These are phyloP conservation scores for Xestia rhomboidea DNA, from an alignment of 2,888 invertebrate species.

Conservation along the genomic window DNA sequence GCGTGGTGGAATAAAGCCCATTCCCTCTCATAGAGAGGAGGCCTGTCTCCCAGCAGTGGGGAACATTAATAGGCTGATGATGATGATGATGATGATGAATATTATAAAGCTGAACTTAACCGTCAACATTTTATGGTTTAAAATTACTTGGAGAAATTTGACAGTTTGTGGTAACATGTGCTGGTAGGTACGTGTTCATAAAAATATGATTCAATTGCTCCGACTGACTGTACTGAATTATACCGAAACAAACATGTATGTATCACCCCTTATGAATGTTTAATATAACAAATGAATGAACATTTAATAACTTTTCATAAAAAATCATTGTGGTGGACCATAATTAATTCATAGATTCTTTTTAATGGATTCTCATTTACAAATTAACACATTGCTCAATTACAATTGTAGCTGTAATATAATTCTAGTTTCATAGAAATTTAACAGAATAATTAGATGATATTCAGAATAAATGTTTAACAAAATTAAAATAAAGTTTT, in stretches of 20 bases:
- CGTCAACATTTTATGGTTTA: too few species aligned
- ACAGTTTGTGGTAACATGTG: too few species aligned
- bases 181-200: too few species aligned
- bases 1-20: too few species aligned
- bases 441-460: neutral
- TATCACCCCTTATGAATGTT: neutral
- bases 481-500: neutral
- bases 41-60: too few species aligned
- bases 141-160: too few species aligned
- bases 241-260: neutral
- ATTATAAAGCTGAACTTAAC: too few species aligned
- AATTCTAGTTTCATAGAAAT: conserved; percentile 19
- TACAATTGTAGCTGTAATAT: conserved; percentile 11
- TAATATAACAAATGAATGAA: conserved; percentile 15
- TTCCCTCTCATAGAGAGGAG: too few species aligned
- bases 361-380: conserved; percentile 23
- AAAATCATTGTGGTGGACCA: neutral
- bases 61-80: too few species aligned
- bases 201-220: neutral
- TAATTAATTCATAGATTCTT: conserved; percentile 4
- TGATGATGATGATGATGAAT: too few species aligned
- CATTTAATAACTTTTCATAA: conserved; percentile 1
- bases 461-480: conserved; percentile 4
- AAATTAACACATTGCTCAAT: conserved; percentile 21
- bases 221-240: neutral